These are phyloP conservation scores for Columba livia DNA, from an alignment of 2,113 vertebrate species.

Conservation along the genomic window DNA sequence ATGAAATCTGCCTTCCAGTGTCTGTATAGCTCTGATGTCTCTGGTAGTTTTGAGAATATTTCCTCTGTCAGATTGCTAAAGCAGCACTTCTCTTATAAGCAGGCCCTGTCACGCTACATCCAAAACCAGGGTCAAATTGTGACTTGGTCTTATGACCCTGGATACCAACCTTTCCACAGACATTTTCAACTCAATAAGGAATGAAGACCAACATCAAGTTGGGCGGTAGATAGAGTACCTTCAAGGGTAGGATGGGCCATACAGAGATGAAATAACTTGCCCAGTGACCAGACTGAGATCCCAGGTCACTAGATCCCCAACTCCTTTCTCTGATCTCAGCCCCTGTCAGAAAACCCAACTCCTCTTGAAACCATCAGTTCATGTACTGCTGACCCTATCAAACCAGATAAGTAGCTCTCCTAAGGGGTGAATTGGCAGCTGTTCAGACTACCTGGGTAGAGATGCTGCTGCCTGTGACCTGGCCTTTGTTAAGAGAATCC, in stretches of 20 bases:
- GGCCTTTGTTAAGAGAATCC: background rate
- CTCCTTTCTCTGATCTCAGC: background rate
- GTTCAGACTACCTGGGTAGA: background rate
- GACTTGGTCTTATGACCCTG: background rate
- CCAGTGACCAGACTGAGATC: background rate
- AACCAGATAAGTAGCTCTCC: background rate
- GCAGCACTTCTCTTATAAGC: background rate
- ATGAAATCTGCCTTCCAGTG: background rate
- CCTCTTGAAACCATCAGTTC: background rate
- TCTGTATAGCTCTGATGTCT: background rate
- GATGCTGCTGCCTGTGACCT: background rate
- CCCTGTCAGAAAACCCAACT: background rate
- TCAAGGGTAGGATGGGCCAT: background rate
- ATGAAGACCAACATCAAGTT: background rate
- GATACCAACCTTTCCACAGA: background rate
- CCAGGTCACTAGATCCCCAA: background rate
- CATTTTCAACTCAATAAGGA: background rate
- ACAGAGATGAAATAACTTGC: background rate
- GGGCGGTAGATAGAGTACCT: background rate
- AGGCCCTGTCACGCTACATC: background rate
- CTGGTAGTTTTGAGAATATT: background rate
- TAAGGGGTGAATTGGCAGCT: background rate
- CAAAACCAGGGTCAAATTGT: background rate
- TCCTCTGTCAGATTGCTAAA: background rate
- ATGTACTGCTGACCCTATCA: background rate